A percentile compares a stretch with the other conserved stretches of the same genome.
phyloP scores from a whole-genome alignment of 2,113 vertebrate species.

The Psilopsiagon aurifrons region DNA sequence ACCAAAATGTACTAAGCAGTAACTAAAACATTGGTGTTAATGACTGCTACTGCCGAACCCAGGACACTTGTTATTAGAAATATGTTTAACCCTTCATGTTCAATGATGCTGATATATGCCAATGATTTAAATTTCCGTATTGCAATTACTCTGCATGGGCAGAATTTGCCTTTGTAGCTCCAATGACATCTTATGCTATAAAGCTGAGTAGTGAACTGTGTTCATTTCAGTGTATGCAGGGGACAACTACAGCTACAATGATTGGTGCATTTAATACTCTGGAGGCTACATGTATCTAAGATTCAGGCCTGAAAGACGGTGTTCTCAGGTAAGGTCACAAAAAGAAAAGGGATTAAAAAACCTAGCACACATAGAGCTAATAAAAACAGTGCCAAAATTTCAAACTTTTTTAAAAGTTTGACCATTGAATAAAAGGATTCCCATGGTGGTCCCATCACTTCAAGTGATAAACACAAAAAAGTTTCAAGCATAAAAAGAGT shows the following conservation, averaged over 20 bases:
- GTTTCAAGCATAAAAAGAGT: neutral
- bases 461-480: neutral
- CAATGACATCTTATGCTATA: neutral
- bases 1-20: too few species aligned
- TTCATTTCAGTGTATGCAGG: neutral
- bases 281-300: neutral
- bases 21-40: too few species aligned
- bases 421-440: neutral
- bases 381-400: neutral
- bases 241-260: neutral
- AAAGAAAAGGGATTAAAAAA: neutral
- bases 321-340: neutral
- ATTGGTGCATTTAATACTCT: neutral
- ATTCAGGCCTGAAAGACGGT: neutral
- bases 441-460: neutral
- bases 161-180: neutral
- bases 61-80: neutral
- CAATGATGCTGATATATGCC: neutral
- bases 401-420: neutral
- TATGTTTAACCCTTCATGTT: neutral
- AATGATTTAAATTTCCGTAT: neutral
- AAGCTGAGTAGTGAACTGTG: neutral
- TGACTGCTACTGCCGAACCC: too few species aligned
- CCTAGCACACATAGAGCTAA: neutral
- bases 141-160: neutral